These are phyloP conservation scores for Rhadinocentrus ornatus DNA, from an alignment of 2,797 vertebrate species.

Conservation along the genomic window DNA sequence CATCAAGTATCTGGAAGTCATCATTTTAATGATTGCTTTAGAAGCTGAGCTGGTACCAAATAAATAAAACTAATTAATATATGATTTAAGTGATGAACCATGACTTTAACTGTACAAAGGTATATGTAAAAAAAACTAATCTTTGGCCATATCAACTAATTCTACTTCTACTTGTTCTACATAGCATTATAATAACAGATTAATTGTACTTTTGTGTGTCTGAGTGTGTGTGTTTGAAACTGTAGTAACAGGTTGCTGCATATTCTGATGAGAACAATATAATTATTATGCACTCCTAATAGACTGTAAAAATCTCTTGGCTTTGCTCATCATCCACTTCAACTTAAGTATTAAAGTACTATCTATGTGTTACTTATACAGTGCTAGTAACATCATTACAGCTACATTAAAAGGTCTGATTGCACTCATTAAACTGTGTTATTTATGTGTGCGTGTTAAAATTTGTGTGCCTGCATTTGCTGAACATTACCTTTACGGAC, in stretches of 20 bases:
- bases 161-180: not conserved
- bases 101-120: not conserved
- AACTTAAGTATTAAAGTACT: conserved; percentile 16
- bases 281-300: conserved; percentile 7
- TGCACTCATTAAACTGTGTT: conserved; percentile 7
- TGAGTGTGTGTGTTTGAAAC: not conserved
- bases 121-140: not conserved
- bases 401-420: conserved; percentile 25
- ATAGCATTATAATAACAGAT: no score
- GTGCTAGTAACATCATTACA: conserved; percentile 19
- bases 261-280: conserved; percentile 8
- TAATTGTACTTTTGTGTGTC: not conserved
- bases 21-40: conserved; percentile 37
- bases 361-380: conserved; percentile 13
- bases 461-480: not conserved
- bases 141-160: not conserved
- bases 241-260: not conserved
- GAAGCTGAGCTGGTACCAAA: conserved; percentile 18
- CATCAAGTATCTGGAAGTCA: conserved; percentile 37
- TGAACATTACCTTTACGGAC: not conserved
- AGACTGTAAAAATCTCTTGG: conserved; percentile 2
- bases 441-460: not conserved
- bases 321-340: conserved; percentile 20
- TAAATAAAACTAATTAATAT: conserved; percentile 18
- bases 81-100: conserved; percentile 23